Conservation (phyloP, 2,113 vertebrate species). For the Silurus asotus region DNA sequence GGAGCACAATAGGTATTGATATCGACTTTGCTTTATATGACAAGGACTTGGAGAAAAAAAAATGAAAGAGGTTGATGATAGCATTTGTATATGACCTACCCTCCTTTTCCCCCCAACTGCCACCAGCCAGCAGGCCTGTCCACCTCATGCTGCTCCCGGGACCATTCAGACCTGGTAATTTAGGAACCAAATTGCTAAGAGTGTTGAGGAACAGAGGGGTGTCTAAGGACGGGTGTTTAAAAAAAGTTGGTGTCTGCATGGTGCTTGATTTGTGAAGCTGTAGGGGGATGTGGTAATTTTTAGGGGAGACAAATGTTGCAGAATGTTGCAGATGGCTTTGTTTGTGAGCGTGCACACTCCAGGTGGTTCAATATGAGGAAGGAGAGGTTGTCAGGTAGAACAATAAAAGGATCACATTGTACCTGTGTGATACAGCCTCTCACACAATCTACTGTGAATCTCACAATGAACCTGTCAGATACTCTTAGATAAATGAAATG, state of each 20-base stretch:
- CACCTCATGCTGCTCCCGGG: constrained; percentile 72
- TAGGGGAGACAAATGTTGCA: constrained; percentile 59
- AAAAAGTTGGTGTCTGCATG: constrained; percentile 45
- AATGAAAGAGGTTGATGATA: constrained; percentile 74
- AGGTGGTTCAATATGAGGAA: constrained; percentile 37
- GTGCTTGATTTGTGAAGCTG: constrained; percentile 72
- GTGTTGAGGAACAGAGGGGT: constrained; percentile 62
- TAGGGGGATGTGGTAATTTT: constrained; percentile 72
- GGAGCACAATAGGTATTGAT: constrained; percentile 61
- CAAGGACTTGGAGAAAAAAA: constrained; percentile 69
- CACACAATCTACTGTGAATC: constrained; percentile 28
- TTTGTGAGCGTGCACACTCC: constrained; percentile 41
- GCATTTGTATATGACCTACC: constrained; percentile 44
- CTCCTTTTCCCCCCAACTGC: constrained; percentile 58
- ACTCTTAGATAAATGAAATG: constrained; percentile 37
- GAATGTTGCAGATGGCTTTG: constrained; percentile 48
- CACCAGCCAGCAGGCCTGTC: constrained; percentile 62
- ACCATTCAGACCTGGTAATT: constrained; percentile 74
- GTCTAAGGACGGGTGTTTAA: constrained; percentile 45
- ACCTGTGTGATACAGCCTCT: constrained; percentile 30
- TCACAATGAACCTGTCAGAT: constrained; percentile 36
- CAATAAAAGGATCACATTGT: constrained; percentile 36
- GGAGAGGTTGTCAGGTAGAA: constrained; percentile 38
- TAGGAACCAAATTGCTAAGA: constrained; percentile 64
- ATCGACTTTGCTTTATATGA: constrained; percentile 75